Conservation (phyloP, 2,113 vertebrate genomes). For the Xiphophorus hellerii region DNA sequence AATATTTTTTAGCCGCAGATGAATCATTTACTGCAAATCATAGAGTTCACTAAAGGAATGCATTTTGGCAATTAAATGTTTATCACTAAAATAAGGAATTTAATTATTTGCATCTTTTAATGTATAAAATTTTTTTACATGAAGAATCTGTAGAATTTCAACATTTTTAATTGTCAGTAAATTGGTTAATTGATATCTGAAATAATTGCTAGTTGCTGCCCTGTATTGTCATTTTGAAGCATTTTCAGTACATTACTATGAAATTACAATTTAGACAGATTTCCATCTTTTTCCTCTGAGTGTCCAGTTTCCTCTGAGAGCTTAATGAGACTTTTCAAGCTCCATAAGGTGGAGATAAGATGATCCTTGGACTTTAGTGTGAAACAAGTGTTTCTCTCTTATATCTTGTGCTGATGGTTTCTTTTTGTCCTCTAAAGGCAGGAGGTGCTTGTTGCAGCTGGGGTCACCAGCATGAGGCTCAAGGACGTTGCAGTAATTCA, state of each 20-base stretch:
- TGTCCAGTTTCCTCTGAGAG: not conserved
- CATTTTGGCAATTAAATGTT: too few relatives aligned
- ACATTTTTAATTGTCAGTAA: too few relatives aligned
- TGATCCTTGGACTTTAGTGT: slow-evolving; percentile 26
- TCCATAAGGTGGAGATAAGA: slow-evolving; percentile 17
- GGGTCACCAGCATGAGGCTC: slow-evolving; percentile 64
- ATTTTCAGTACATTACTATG: not conserved
- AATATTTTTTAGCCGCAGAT: too few relatives aligned
- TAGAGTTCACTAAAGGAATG: too few relatives aligned
- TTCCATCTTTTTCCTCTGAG: not conserved
- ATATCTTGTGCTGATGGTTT: slow-evolving; percentile 19
- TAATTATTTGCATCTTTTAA: too few relatives aligned
- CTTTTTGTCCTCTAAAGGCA: slow-evolving; percentile 50
- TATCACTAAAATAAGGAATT: too few relatives aligned
- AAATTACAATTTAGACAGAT: not conserved
- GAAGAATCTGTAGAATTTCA: too few relatives aligned
- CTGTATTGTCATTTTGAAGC: not conserved
- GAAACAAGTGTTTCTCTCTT: slow-evolving; percentile 14
- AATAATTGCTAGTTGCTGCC: too few relatives aligned
- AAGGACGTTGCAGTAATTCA: slow-evolving; percentile 74
- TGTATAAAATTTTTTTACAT: too few relatives aligned
- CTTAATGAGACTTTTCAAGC: slow-evolving; percentile 10
- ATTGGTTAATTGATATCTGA: too few relatives aligned
- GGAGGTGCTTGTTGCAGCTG: slow-evolving; percentile 65
- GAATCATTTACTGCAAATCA: too few relatives aligned